Conservation (phyloP, 2,888 invertebrate species). For the Plemyria rubiginata region DNA sequence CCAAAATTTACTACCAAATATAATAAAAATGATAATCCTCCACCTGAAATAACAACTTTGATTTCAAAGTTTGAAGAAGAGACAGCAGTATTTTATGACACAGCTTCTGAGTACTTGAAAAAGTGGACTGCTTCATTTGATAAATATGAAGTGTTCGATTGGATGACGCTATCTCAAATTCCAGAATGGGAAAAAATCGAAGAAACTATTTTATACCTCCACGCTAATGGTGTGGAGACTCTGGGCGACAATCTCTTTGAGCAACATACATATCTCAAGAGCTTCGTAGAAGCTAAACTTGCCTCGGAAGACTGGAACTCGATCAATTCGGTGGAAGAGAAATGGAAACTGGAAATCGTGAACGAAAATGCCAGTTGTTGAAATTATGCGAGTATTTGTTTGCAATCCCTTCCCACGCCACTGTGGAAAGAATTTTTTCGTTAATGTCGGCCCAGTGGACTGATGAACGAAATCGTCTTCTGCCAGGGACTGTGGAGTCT, state of each 20-base stretch:
- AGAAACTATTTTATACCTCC: slow-evolving; percentile 23
- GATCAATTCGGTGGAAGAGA: too few species aligned
- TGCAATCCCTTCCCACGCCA: slow-evolving; percentile 29
- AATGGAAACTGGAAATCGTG: too few species aligned
- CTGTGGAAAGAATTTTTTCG: slow-evolving; percentile 33
- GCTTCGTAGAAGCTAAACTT: too few species aligned
- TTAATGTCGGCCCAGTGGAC: slow-evolving; percentile 36
- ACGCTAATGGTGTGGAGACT: too few species aligned
- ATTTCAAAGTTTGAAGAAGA: slow-evolving; percentile 32
- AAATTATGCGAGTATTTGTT: too few species aligned
- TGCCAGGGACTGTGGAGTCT: slow-evolving; percentile 29
- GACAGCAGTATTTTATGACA: slow-evolving; percentile 28
- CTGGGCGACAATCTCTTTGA: too few species aligned
- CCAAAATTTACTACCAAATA: neutral
- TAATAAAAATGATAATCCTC: slow-evolving; percentile 3
- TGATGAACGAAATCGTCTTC: slow-evolving; percentile 30
- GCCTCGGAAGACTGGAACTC: too few species aligned
- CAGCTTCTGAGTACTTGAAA: slow-evolving; percentile 28
- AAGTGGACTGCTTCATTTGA: slow-evolving; percentile 20
- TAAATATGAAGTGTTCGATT: slow-evolving; percentile 25
- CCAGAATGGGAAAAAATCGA: slow-evolving; percentile 20
- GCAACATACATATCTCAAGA: too few species aligned
- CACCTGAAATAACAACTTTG: slow-evolving; percentile 23
- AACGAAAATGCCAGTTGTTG: too few species aligned
- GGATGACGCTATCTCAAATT: slow-evolving; percentile 27